Percentiles rank a stretch among this genome's conserved stretches.
Evolutionary conservation across 2,797 vertebrate species (phyloP).

Genomic region (Adelosebastes latens): DNA sequence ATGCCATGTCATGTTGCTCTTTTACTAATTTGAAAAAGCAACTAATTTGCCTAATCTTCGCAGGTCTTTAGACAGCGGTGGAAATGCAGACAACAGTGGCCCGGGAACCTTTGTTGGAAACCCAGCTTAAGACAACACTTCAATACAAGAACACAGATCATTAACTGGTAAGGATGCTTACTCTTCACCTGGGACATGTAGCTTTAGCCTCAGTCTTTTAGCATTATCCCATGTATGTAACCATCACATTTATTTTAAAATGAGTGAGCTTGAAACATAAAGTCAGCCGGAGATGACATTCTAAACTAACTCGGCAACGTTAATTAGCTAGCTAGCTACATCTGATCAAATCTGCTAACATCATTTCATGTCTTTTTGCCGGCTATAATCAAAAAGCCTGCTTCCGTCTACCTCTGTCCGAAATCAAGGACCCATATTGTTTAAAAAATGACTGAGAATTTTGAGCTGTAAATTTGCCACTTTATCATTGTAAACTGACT

Average conservation of each 20-base stretch:
- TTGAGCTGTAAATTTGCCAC: neutral
- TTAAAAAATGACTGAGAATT: neutral
- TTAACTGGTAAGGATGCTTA: neutral
- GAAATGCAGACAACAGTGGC: too few relatives aligned
- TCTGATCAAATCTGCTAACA: too few relatives aligned
- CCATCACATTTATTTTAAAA: neutral
- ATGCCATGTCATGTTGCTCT: too few relatives aligned
- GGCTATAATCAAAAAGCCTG: neutral
- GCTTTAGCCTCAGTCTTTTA: neutral
- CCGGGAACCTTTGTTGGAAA: too few relatives aligned
- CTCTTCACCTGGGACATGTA: accelerated
- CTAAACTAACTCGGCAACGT: neutral
- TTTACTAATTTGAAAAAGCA: too few relatives aligned
- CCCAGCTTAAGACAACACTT: too few relatives aligned
- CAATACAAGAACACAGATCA: neutral
- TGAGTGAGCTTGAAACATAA: neutral
- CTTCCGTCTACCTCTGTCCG: neutral
- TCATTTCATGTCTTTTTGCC: neutral
- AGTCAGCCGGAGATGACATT: neutral
- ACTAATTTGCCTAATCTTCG: too few relatives aligned
- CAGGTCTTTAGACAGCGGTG: too few relatives aligned
- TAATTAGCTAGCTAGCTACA: too few relatives aligned
- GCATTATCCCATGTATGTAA: neutral
- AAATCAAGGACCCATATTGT: neutral
- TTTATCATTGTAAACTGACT: neutral